Evolutionary conservation across 2,113 vertebrate genomes (phyloP).

Genomic region (Pseudopipra pipra): DNA sequence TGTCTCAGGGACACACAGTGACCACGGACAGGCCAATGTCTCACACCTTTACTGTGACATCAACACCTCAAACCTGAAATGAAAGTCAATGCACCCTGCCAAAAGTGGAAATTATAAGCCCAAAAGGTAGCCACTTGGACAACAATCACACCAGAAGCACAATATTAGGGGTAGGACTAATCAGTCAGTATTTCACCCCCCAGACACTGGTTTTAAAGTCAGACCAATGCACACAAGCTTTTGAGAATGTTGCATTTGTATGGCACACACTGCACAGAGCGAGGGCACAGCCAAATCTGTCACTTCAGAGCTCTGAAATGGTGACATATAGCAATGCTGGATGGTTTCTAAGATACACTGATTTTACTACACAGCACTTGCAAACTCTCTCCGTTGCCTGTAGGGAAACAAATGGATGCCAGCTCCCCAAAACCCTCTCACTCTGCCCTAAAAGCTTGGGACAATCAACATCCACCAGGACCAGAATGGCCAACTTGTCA

Average conservation of each 20-base stretch:
- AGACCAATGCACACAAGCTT: neutral
- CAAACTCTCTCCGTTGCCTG: neutral
- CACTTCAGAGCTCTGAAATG: neutral
- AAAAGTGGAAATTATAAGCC: neutral
- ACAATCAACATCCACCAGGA: accelerated
- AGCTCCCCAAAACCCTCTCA: neutral
- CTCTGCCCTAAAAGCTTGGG: neutral
- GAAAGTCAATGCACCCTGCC: neutral
- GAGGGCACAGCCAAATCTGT: neutral
- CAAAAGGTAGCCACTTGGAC: neutral
- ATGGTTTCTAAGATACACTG: neutral
- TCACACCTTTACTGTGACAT: neutral
- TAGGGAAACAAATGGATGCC: neutral
- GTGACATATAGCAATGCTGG: neutral
- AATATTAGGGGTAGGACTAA: neutral
- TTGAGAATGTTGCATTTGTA: neutral
- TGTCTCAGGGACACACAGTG: neutral
- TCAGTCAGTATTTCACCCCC: neutral
- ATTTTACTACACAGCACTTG: neutral
- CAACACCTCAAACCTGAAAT: neutral
- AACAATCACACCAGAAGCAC: neutral
- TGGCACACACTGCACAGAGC: neutral
- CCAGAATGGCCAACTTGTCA: accelerated
- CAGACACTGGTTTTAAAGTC: neutral
- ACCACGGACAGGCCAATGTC: accelerated